Evolutionary conservation across 2,888 invertebrate genomes (phyloP), one percentile per base, ranked within the genome.

Genomic region (Apodemia zela): DNA sequence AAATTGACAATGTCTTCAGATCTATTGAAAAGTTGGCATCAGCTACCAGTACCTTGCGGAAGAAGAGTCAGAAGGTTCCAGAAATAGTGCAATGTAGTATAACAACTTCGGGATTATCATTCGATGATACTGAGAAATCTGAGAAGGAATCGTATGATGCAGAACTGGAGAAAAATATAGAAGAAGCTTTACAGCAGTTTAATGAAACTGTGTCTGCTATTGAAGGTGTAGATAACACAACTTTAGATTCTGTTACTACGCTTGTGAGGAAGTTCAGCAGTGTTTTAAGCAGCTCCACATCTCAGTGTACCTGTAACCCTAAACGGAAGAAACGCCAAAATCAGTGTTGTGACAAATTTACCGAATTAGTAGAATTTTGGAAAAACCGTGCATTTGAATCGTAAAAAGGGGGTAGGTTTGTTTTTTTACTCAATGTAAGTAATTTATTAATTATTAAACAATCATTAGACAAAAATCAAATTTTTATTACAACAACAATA

Each of bases 291-390:
- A 84, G 72, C 63, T 84, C 87, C 11, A 70, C 67, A 0, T 71
- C 82, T 1, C 76, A 77, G 17, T 82, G 78, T 42, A 82, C 73
- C 66, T 62, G 62, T 57, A 62, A 58, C 29, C 57, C 58, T 17
- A 62, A 62, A 18, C 51, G 51, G 0, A 57, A 62, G 45, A 62
- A 47, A 45, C 21, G 62, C 21, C 75, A 80, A 59, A 75, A 80
- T 10, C 72, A 82, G 71, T 82, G 88, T 59, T 81, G 80, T 71
- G 82, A 80, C 4, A 81, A 78, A 62, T 90, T 89, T 60, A 84
- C 73, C 60, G 87, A 89, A 18, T 72, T 90, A 35, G 81, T 87
- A 0, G 85, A 89, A 8, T 89, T 87, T 69, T 89, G 89, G 89
- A 82, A 75, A 51, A 79, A 70, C 38, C 73, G 74, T 2, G 78